These are phyloP conservation scores for Clupea harengus DNA, from an alignment of 2,113 vertebrate species.

Conservation along the genomic window DNA sequence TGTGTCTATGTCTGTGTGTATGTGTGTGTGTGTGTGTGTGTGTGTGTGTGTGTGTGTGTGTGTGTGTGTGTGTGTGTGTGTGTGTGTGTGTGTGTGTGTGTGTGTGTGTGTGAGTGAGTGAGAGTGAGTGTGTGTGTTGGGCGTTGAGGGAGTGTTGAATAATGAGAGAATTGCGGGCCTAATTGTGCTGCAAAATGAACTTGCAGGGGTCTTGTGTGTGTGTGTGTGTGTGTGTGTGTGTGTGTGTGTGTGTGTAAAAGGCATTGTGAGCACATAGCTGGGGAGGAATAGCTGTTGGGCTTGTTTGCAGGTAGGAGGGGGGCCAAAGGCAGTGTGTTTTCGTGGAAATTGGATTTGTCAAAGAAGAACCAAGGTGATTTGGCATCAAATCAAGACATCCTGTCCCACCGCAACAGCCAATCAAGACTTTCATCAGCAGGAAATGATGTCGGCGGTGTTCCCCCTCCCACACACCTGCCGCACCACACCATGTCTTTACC, in stretches of 20 bases:
- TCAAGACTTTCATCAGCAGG: constrained; percentile 46
- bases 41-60: too few relatives aligned
- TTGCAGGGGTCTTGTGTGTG: too few relatives aligned
- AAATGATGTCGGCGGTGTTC: constrained; percentile 37
- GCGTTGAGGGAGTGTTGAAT: too few relatives aligned
- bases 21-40: not conserved
- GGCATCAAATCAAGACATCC: constrained; percentile 30
- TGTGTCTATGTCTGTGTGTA: not conserved
- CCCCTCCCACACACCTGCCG: not conserved
- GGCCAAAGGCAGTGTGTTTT: constrained; percentile 40
- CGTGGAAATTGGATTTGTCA: constrained; percentile 52
- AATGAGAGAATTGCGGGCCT: too few relatives aligned
- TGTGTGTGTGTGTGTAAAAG: too few relatives aligned
- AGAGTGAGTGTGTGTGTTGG: too few relatives aligned
- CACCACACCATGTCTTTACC: constrained; percentile 24
- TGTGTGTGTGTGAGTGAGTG: too few relatives aligned
- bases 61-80: too few relatives aligned
- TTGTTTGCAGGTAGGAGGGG: not conserved
- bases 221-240: not conserved
- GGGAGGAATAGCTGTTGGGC: not conserved
- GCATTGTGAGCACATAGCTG: not conserved
- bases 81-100: too few relatives aligned
- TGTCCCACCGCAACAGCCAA: constrained; percentile 31
- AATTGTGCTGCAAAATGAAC: too few relatives aligned
- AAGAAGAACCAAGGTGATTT: constrained; percentile 8